These are phyloP conservation scores for Nannoperca obscura DNA, from an alignment of 2,797 vertebrate genomes.

Conservation along the genomic window DNA sequence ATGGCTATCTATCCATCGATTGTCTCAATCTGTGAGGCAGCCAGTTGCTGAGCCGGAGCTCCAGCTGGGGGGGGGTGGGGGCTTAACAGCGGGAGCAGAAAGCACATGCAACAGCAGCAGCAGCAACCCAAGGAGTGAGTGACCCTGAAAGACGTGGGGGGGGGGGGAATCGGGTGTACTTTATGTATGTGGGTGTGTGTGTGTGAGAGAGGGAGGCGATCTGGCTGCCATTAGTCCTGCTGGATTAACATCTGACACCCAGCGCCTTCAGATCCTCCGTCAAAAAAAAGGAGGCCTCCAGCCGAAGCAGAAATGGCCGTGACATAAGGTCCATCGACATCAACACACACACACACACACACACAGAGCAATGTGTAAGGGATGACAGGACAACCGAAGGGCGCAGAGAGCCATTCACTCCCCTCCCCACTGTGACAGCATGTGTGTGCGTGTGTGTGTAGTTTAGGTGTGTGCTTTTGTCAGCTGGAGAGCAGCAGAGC, in stretches of 20 bases:
- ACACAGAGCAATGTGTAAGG: not conserved
- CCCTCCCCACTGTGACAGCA: slow-evolving; percentile 13
- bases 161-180: not conserved
- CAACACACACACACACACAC: slow-evolving; percentile 14
- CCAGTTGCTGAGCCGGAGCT: slow-evolving; percentile 30
- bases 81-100: slow-evolving; percentile 27
- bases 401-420: slow-evolving; percentile 14
- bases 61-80: slow-evolving; percentile 48
- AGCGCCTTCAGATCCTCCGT: slow-evolving; percentile 53
- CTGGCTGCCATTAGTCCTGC: slow-evolving; percentile 52
- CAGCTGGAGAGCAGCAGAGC: slow-evolving; percentile 24
- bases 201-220: slow-evolving; percentile 27
- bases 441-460: not conserved
- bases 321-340: slow-evolving; percentile 38
- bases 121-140: slow-evolving; percentile 21
- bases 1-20: slow-evolving; percentile 42
- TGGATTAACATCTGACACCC: slow-evolving; percentile 67
- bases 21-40: slow-evolving; percentile 44
- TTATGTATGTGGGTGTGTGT: not conserved
- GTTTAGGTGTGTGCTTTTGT: slow-evolving; percentile 34
- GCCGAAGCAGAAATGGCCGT: slow-evolving; percentile 34
- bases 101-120: slow-evolving; percentile 34
- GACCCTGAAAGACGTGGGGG: slow-evolving; percentile 40
- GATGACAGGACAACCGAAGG: slow-evolving; percentile 31
- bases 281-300: slow-evolving; percentile 29